These are phyloP conservation scores for Vicugna pacos DNA, from an alignment of 2,113 vertebrate genomes.

Conservation along the genomic window DNA sequence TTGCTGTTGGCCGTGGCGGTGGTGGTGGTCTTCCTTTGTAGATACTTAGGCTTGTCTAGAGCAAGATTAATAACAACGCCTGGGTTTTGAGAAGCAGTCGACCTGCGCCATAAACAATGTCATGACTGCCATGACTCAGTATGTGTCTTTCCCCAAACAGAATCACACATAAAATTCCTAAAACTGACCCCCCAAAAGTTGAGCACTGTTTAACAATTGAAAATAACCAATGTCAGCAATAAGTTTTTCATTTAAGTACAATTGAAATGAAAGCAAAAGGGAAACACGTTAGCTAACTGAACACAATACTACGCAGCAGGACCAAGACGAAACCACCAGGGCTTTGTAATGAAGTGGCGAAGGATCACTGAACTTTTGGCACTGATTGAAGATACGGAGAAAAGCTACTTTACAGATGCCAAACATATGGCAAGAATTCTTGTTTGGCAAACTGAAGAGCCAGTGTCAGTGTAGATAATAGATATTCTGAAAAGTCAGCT, in stretches of 20 bases:
- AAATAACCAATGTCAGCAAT: neutral
- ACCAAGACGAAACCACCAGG: neutral
- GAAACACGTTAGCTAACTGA: neutral
- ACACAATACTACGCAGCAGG: neutral
- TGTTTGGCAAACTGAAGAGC: neutral
- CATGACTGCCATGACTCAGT: accelerated
- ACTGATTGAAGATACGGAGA: neutral
- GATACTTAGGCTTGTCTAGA: neutral
- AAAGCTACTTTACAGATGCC: neutral
- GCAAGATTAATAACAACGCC: neutral
- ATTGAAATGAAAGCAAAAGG: neutral
- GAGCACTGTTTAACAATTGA: neutral
- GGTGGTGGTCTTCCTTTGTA: neutral
- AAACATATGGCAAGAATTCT: neutral
- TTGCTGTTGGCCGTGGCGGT: too few species aligned
- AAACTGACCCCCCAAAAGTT: neutral
- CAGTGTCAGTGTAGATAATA: neutral
- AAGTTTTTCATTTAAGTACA: neutral
- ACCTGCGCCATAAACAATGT: neutral
- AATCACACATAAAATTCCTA: neutral
- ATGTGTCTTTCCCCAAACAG: neutral
- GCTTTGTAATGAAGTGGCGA: neutral
- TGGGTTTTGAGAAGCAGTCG: neutral
- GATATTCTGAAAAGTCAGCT: neutral
- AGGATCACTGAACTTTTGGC: neutral